phyloP scores from a whole-genome alignment of 2,113 vertebrate species.

The Pimephales promelas region DNA sequence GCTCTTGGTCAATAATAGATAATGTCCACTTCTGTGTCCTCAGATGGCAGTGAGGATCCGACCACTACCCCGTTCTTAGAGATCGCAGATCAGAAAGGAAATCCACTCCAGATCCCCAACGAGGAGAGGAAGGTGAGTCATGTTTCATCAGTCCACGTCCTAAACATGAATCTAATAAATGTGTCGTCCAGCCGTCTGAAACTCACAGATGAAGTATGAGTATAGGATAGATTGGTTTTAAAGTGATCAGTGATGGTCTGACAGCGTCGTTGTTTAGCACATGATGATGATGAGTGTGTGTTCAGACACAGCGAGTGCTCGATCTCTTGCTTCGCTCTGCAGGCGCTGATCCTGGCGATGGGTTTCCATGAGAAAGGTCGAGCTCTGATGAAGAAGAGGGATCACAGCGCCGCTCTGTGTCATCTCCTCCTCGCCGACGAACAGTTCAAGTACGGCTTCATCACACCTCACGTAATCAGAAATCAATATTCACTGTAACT shows the following conservation, averaged over 20 bases:
- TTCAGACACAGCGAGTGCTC: no score
- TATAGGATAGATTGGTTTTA: no score
- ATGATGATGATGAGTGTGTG: slow-evolving; percentile 29
- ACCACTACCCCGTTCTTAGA: slow-evolving; percentile 84
- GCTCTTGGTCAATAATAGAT: no score
- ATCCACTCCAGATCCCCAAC: slow-evolving; percentile 84
- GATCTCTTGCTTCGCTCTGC: background rate
- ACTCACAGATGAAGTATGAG: background rate
- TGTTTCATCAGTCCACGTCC: no score
- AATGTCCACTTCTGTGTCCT: background rate
- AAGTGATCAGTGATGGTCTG: no score
- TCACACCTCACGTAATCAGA: background rate
- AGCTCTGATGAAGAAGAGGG: slow-evolving; percentile 91
- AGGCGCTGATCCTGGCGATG: slow-evolving; percentile 96
- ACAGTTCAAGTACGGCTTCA: slow-evolving; percentile 84
- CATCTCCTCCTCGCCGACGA: slow-evolving; percentile 90
- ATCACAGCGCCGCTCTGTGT: slow-evolving; percentile 84
- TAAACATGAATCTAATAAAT: background rate
- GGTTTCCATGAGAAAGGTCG: slow-evolving; percentile 95
- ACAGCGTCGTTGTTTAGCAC: background rate
- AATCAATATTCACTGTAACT: no score
- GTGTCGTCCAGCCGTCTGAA: background rate
- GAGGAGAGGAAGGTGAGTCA: slow-evolving; percentile 80
- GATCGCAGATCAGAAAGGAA: slow-evolving; percentile 94
- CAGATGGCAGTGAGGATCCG: slow-evolving; percentile 85